Conservation (phyloP, 2,888 invertebrate genomes). For the Drosophila neotestacea region DNA sequence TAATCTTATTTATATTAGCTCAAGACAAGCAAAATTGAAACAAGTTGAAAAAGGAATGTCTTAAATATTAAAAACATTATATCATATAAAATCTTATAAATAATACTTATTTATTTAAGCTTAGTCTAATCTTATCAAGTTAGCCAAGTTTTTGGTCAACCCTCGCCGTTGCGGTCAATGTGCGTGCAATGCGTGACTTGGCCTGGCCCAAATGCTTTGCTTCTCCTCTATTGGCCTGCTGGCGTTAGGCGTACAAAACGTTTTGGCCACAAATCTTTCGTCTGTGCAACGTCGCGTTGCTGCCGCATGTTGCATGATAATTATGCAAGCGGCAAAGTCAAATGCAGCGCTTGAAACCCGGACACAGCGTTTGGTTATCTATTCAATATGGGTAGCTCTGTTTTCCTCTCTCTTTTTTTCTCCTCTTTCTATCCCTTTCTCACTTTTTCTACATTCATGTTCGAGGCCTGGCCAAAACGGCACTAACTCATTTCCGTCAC, state of each 20-base stretch:
- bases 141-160: not conserved
- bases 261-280: slow-evolving; percentile 32
- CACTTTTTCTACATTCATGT: too few species aligned
- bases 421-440: not conserved
- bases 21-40: too few species aligned
- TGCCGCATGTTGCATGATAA: slow-evolving; percentile 72
- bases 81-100: too few species aligned
- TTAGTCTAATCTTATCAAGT: not conserved
- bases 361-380: slow-evolving; percentile 4
- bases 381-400: not conserved
- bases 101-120: not conserved
- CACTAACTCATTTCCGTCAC: slow-evolving; percentile 78
- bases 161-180: slow-evolving; percentile 24
- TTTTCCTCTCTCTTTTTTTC: not conserved
- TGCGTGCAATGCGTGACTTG: slow-evolving; percentile 18
- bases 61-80: too few species aligned
- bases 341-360: slow-evolving; percentile 42
- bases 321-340: slow-evolving; percentile 71
- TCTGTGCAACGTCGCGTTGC: slow-evolving; percentile 12
- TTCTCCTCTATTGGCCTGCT: not conserved
- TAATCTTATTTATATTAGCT: too few species aligned
- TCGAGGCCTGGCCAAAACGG: slow-evolving; percentile 60
- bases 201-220: slow-evolving; percentile 2
- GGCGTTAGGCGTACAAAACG: slow-evolving; percentile 23
- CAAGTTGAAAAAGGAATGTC: too few species aligned